Evolutionary conservation across 2,888 invertebrate genomes (phyloP), one percentile per base, ranked within the genome.

Genomic region (Melikaiella ostensackeni): DNA sequence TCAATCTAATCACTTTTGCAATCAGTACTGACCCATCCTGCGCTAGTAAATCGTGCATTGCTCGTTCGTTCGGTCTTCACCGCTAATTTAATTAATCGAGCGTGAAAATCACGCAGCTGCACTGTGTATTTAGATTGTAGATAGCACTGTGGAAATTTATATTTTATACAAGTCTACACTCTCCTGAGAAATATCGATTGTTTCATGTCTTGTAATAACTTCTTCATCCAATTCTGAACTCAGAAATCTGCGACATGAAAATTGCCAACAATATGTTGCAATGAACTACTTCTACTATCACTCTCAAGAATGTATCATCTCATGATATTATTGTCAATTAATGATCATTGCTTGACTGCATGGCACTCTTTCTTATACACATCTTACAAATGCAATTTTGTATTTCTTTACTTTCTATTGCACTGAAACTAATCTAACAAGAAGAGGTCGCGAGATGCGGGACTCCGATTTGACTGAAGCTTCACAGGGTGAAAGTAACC

Each of bases 51-150:
- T 70, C 50, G 70, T 70, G 70, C 70, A 70, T 70, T 70, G 46
- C 50, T 70, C 70, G 33, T 55, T 70, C 50, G 70, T 55, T 70
- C 70, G 70, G 70, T 70, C 70, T 70, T 70, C 70, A 70, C 50
- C n/a, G 70, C 70, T 70, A 70, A 70, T 70, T 70, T 70, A 70
- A 70, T 33, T 50, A 70, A 55, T 70, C 50, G 50, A 70, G 70
- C 70, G 70, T 70, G 50, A 70, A 30, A 70, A 46, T 27, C 70
- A 50, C 50, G 33, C 70, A 70, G n/a, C 50, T 50, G 70, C 70
- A 70, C 50, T 46, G 9, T 70, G 33, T 70, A 27, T 70, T 50
- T 70, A 70, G 70, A 55, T 21, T 70, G 50, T 70, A 70, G 70
- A 50, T 50, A 33, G 70, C 70, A 70, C 33, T 70, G 50, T 70